Base-by-base conservation (phyloP, 2,113 vertebrate genomes). In the Nerophis ophidion region DNA sequence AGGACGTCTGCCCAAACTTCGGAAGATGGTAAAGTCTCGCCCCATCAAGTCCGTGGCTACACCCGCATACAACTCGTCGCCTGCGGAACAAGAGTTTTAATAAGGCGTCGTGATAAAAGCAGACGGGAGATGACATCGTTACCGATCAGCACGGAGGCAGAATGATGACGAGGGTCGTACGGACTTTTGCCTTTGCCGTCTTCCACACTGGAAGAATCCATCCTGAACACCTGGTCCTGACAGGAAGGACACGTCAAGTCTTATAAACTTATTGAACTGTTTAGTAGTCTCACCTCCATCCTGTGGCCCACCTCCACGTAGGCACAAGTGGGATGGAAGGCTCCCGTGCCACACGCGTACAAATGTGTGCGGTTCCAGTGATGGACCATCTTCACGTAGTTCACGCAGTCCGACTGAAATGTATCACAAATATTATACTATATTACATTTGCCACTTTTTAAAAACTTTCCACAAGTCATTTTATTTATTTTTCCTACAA, bases 21-120 rank as follows among this genome's bases (percentile, higher is more conserved):
- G 92, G 81, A 99, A 98, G 84, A 99, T 99, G 84, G 97, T 98
- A 68, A 98, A 99, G 89, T 99, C 97, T n/a, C 97, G 91, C 42
- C 97, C 96, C 97, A 99, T 99, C 72, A 99, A 83, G 81, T 99
- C 97, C 4, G 97, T 97, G 13, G 96, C 95, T 66, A 98, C 97
- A 0, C 97, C 97, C 0, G 97, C 94, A 60, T 98, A 99, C 4
- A 99, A 87, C 82, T 99, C 97, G 74, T 94, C 91, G 5, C 93
- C 97, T 99, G 78, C 51, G 51, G 74, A 34, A 80, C 47, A 63
- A 26, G 26, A 26, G 26, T 26, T 26, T 26, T 26, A 26, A 26
- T 26, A 26, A 26, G 26, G 26, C 26, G 26, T 26, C 26, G 26
- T 26, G 26, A 26, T 26, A 26, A 26, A 26, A 26, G 26, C 26